Evolutionary conservation across 2,113 vertebrate species (phyloP).

Genomic region (Todiramphus saurophagus): DNA sequence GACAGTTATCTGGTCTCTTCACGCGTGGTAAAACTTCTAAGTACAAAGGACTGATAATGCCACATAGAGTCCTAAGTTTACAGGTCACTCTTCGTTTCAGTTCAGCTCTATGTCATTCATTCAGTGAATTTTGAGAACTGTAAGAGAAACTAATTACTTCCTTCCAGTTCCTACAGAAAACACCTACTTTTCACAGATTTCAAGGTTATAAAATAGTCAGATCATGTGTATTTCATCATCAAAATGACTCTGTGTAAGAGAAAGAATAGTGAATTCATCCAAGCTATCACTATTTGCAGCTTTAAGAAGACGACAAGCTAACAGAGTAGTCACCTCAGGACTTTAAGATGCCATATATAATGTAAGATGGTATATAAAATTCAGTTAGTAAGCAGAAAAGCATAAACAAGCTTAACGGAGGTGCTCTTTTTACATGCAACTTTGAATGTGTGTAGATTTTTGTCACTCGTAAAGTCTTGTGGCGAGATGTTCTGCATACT

Average conservation of each 20-base stretch:
- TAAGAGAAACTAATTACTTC: background rate
- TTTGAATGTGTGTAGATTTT: background rate
- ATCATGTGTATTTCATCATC: background rate
- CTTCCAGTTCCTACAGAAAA: background rate
- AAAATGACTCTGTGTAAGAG: background rate
- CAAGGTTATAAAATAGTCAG: background rate
- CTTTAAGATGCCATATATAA: background rate
- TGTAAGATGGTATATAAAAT: background rate
- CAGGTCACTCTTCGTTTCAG: background rate
- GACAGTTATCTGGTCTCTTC: background rate
- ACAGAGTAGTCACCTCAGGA: background rate
- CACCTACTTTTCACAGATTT: background rate
- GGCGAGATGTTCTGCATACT: background rate
- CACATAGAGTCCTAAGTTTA: background rate
- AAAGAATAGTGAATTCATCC: background rate
- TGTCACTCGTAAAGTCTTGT: background rate
- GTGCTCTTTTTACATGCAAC: background rate
- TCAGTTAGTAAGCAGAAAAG: background rate
- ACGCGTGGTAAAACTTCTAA: background rate
- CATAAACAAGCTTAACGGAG: background rate
- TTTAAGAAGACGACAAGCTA: background rate
- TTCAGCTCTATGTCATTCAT: background rate
- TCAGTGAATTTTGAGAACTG: background rate
- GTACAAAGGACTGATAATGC: background rate
- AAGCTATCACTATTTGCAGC: background rate